Evolutionary conservation across 2,888 invertebrate species (phyloP).

Genomic region (Resseliella maxima): DNA sequence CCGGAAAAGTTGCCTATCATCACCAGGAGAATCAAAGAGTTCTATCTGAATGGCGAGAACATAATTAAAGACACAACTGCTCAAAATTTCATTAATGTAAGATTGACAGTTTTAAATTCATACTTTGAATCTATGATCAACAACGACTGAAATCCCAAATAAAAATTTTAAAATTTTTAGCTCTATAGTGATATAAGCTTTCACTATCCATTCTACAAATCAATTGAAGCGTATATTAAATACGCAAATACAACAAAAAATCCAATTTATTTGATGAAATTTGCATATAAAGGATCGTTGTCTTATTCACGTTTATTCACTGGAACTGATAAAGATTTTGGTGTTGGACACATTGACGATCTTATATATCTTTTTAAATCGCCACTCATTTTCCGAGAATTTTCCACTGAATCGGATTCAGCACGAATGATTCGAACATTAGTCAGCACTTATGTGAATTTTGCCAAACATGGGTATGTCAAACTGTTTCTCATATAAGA

Average conservation of each 20-base stretch:
- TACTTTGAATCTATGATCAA: not conserved
- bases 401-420: conserved; percentile 66
- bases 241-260: conserved; percentile 61
- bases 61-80: conserved; percentile 62
- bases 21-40: conserved; percentile 57
- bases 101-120: conserved; percentile 54
- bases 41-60: conserved; percentile 58
- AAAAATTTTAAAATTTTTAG: conserved; percentile 61
- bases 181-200: conserved; percentile 69
- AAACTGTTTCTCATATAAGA: not conserved
- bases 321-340: conserved; percentile 57
- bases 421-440: conserved; percentile 67
- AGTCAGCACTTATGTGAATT: conserved; percentile 70
- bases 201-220: conserved; percentile 67
- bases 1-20: conserved; percentile 53
- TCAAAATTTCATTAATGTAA: conserved; percentile 63
- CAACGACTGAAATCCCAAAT: not conserved
- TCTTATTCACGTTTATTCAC: conserved; percentile 58
- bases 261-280: conserved; percentile 58
- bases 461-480: conserved; percentile 69
- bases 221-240: conserved; percentile 62
- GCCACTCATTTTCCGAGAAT: conserved; percentile 63
- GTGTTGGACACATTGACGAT: conserved; percentile 67
- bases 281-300: conserved; percentile 61
- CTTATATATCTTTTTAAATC: conserved; percentile 67